Evolutionary conservation across 2,113 vertebrate genomes (phyloP).

Genomic region (Thalassarche chlororhynchos): DNA sequence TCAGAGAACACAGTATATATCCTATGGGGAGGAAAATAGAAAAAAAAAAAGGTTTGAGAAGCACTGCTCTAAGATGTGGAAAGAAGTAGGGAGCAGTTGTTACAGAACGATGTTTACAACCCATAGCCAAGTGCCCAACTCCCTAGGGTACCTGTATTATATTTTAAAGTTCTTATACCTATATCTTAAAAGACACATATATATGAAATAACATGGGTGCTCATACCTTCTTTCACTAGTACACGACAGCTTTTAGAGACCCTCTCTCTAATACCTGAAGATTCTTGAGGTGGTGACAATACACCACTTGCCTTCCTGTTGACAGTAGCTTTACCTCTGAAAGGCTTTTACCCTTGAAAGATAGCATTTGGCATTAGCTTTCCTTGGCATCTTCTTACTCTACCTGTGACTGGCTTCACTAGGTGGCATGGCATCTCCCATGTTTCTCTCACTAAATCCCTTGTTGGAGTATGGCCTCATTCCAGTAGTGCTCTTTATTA

Average conservation of each 20-base stretch:
- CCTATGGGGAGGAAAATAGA: neutral
- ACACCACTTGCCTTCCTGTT: neutral
- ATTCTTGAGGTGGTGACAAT: neutral
- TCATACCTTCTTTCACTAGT: neutral
- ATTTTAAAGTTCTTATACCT: neutral
- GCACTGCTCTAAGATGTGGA: neutral
- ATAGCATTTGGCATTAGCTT: neutral
- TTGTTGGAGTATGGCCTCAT: neutral
- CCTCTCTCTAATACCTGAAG: neutral
- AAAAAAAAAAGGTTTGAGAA: neutral
- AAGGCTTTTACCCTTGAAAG: neutral
- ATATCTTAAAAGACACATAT: accelerated
- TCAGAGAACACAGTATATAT: neutral
- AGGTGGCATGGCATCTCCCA: neutral
- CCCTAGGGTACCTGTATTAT: neutral
- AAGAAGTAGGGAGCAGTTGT: neutral
- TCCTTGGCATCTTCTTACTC: neutral
- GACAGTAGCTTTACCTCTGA: neutral
- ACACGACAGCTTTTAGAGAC: neutral
- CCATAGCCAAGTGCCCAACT: neutral
- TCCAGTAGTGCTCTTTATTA: neutral
- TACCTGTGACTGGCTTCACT: neutral
- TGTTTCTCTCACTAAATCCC: neutral
- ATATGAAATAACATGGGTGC: neutral
- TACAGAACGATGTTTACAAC: neutral